Conservation (phyloP, 1,140 invertebrate species). For the Carposina sasakii region DNA sequence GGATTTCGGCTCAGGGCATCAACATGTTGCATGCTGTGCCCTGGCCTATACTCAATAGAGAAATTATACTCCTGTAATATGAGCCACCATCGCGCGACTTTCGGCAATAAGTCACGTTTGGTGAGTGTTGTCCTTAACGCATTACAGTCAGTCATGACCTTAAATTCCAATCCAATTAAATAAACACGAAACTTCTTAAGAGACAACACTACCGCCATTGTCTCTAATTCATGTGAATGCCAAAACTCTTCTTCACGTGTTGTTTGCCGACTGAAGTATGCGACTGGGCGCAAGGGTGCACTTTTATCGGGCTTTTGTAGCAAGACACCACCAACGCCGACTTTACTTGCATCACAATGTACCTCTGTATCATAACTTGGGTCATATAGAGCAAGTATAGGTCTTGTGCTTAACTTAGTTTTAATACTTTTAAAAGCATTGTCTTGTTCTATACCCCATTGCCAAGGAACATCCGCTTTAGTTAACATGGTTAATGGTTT, state of each 20-base stretch:
- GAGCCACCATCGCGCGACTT: constrained; percentile 36
- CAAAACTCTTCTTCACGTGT: constrained; percentile 47
- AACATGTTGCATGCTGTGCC: constrained; percentile 33
- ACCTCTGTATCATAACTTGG: constrained; percentile 27
- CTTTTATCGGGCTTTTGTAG: constrained; percentile 4
- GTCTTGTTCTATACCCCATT: constrained; percentile 36
- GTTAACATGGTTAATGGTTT: constrained; percentile 33
- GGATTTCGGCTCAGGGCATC: constrained; percentile 38
- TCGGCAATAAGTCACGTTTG: constrained; percentile 30
- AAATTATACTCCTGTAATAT: constrained; percentile 36
- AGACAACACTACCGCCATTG: constrained; percentile 27
- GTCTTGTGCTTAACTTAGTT: constrained; percentile 9
- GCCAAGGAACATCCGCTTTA: constrained; percentile 30
- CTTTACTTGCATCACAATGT: constrained; percentile 10
- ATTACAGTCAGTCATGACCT: constrained; percentile 40
- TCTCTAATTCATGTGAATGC: constrained; percentile 51
- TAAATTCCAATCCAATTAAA: constrained; percentile 36
- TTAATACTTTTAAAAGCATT: constrained; percentile 11
- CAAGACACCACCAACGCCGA: constrained; percentile 28
- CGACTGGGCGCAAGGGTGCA: constrained; percentile 3
- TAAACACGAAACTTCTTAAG: constrained; percentile 33
- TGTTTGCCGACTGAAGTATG: constrained; percentile 24
- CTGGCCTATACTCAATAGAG: constrained; percentile 31
- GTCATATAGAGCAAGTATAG: constrained; percentile 33
- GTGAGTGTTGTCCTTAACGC: constrained; percentile 23